Base-by-base conservation (phyloP, 1,140 invertebrate genomes). In the Pentalonia nigronervosa region DNA sequence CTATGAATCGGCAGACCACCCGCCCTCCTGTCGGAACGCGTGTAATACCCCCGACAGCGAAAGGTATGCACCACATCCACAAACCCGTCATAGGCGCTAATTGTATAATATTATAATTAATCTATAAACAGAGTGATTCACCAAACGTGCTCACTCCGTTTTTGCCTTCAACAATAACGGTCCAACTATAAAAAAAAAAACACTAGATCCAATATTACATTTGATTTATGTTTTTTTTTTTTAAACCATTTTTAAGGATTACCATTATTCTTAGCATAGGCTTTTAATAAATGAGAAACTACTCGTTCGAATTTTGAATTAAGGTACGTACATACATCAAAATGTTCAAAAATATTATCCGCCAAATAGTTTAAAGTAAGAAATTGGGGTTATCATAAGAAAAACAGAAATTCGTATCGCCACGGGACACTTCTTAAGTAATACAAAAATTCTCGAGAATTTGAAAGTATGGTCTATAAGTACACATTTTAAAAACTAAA, bases 1-100 rank as follows among this genome's bases (percentile, higher is more conserved):
- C 94, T 98, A 98, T 95, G 97, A 98, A 96, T 97, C 97, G 94
- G 97, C 97, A 94, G 97, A 98, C 95, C 96, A 97, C 95, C 97
- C 97, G 94, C 96, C 97, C 94, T 95, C 95, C 95, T 94, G 95
- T 95, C 94, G 96, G 95, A 95, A 95, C 96, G 94, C 95, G 94
- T 95, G 95, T 95, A 97, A 97, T 95, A 97, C 97, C 91, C 97
- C 97, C 94, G 97, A 98, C 95, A 97, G 97, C 95, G 97, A 97
- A 96, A 98, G 97, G 97, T 98, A 97, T 36, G 91, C 91, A 93
- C 91, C 91, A 84, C 45, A 81, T 91, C n/a, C 90, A 67, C 56
- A 41, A 83, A 90, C 90, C 90, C 45, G 90, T 83, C 90, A 47
- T 60, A 56, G 45, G 25, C 53, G 11, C 56, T 91, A 76, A 30